A percentile compares a stretch with the other conserved stretches of the same genome.
These are phyloP conservation scores for Vanessa atalanta DNA, from an alignment of 1,140 invertebrate genomes.

Conservation along the genomic window DNA sequence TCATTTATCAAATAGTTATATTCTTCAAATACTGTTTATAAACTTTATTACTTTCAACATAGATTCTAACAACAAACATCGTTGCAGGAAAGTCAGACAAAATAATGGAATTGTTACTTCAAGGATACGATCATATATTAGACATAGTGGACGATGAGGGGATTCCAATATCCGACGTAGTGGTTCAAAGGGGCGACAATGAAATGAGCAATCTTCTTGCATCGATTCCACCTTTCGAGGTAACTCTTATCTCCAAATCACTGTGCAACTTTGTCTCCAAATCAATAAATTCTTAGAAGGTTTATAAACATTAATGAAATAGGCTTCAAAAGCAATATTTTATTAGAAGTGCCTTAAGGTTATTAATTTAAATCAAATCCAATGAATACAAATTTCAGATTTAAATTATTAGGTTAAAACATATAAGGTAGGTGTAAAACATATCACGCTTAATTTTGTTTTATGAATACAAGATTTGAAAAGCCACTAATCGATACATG, in stretches of 20 bases:
- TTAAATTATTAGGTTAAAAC: no score
- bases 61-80: neutral
- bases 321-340: no score
- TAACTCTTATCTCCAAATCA: slow-evolving; percentile 57
- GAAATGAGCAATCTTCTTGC: slow-evolving; percentile 85
- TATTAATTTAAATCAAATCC: no score
- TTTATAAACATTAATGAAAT: no score
- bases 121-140: slow-evolving; percentile 94
- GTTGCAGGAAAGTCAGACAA: slow-evolving; percentile 87
- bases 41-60: neutral
- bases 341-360: no score
- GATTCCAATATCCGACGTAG: slow-evolving; percentile 85
- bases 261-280: neutral
- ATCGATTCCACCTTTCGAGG: slow-evolving; percentile 87
- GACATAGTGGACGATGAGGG: slow-evolving; percentile 87
- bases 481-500: no score
- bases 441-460: no score
- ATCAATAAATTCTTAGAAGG: no score
- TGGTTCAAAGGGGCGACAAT: slow-evolving; percentile 83
- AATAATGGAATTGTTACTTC: slow-evolving; percentile 88
- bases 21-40: neutral
- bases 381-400: no score
- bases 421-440: no score
- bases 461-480: no score
- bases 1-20: no score